These are phyloP conservation scores for Aurelia aurita DNA, from an alignment of 30 jellyfish, hydroid and myxozoan genomes.

Conservation along the genomic window DNA sequence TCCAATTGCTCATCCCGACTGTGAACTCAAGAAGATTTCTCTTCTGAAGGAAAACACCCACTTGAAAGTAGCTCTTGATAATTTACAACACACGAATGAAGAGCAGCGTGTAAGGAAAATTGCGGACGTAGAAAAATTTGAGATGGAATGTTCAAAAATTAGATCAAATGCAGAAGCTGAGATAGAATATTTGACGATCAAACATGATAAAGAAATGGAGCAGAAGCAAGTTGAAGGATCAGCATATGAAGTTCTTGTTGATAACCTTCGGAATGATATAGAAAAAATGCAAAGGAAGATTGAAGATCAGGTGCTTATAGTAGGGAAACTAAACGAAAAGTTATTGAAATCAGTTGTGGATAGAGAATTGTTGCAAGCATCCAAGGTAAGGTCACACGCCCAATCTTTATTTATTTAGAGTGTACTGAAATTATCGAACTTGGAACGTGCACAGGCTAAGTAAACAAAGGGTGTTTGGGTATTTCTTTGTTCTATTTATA, in stretches of 20 bases:
- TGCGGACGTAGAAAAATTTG: background rate
- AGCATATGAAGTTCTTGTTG: background rate
- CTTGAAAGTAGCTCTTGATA: background rate
- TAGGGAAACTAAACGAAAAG: constrained; percentile 47
- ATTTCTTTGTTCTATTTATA: too few species aligned
- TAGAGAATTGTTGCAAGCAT: constrained; percentile 26
- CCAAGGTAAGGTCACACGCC: constrained; percentile 44
- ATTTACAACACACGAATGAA: background rate
- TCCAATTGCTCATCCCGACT: background rate
- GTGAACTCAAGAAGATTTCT: background rate
- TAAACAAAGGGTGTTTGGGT: too few species aligned
- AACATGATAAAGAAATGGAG: background rate
- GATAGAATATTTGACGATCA: background rate
- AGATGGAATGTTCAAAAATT: background rate
- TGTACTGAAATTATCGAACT: too few species aligned
- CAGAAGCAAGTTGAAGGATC: background rate
- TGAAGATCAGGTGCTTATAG: constrained; percentile 50
- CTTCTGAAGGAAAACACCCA: background rate
- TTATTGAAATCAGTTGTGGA: constrained; percentile 49
- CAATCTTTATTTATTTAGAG: too few species aligned
- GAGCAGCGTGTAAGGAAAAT: background rate
- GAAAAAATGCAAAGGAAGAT: constrained; percentile 46
- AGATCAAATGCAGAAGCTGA: constrained; percentile 20
- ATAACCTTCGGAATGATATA: background rate
- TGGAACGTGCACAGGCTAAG: too few species aligned